These are phyloP conservation scores for Aphodius sticticus DNA, from an alignment of 2,888 invertebrate genomes.

Conservation along the genomic window DNA sequence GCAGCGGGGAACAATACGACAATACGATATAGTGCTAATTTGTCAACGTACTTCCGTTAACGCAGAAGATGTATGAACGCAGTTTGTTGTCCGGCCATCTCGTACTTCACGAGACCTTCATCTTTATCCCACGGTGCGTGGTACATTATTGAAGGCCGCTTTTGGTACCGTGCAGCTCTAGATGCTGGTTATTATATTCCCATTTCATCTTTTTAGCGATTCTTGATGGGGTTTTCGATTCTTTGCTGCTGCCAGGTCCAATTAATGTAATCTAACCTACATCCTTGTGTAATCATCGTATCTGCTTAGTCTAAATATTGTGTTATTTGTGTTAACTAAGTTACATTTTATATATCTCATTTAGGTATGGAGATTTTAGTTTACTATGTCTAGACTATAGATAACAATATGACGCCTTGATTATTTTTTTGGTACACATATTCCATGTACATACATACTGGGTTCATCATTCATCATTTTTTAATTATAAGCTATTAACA, in stretches of 20 bases:
- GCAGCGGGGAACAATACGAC: constrained; percentile 10
- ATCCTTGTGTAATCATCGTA: neutral
- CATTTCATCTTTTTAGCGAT: neutral
- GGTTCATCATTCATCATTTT: too few relatives aligned
- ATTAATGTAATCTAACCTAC: neutral
- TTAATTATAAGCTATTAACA: too few relatives aligned
- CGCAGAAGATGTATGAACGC: neutral
- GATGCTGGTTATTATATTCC: neutral
- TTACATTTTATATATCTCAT: too few relatives aligned
- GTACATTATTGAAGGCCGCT: neutral
- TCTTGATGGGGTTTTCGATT: neutral
- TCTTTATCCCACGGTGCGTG: constrained; percentile 4
- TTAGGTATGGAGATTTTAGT: too few relatives aligned
- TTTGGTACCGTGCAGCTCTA: neutral
- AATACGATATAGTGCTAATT: constrained; percentile 23
- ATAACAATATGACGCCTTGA: too few relatives aligned
- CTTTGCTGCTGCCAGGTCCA: neutral
- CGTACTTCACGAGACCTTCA: neutral
- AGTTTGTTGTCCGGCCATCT: neutral
- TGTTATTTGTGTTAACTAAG: too few relatives aligned
- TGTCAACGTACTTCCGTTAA: constrained; percentile 23
- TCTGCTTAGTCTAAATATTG: too few relatives aligned
- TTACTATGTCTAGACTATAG: too few relatives aligned
- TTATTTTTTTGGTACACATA: too few relatives aligned
- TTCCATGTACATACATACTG: too few relatives aligned